Evolutionary conservation across 2,888 invertebrate genomes (phyloP).

Genomic region (Acleris holmiana): DNA sequence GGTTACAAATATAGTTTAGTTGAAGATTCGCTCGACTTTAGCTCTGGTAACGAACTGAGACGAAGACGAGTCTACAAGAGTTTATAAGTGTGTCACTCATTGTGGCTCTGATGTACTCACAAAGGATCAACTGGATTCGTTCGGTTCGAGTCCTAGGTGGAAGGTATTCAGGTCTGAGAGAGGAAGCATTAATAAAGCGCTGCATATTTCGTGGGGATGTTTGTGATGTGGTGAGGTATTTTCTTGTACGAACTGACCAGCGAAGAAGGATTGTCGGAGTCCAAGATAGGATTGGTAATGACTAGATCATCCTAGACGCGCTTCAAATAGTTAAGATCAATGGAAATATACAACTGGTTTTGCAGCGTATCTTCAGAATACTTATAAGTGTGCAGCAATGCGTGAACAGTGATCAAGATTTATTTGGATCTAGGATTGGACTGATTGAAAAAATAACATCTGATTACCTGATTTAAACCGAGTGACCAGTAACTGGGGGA

Average conservation of each 20-base stretch:
- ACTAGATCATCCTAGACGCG: background rate
- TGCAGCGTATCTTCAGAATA: no score
- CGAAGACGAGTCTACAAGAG: constrained; percentile 46
- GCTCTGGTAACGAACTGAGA: constrained; percentile 53
- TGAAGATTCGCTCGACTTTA: constrained; percentile 44
- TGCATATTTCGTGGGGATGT: constrained; percentile 12
- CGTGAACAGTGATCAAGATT: no score
- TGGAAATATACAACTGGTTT: no score
- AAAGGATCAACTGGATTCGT: constrained; percentile 31
- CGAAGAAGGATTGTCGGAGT: background rate
- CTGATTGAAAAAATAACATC: no score
- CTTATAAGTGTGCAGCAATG: no score
- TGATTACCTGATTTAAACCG: no score
- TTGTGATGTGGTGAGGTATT: constrained; percentile 15
- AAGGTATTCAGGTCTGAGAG: constrained; percentile 47
- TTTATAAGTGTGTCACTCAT: constrained; percentile 58
- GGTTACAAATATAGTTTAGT: constrained; percentile 6
- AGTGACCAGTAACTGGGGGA: no score
- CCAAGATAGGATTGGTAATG: background rate
- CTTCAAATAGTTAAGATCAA: no score
- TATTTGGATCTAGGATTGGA: no score
- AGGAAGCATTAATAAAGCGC: constrained; percentile 54
- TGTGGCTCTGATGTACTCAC: constrained; percentile 42
- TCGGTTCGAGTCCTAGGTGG: constrained; percentile 41
- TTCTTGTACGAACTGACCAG: constrained; percentile 25